Evolutionary conservation across 2,797 vertebrate species (phyloP).

Genomic region (Knipowitschia caucasica): DNA sequence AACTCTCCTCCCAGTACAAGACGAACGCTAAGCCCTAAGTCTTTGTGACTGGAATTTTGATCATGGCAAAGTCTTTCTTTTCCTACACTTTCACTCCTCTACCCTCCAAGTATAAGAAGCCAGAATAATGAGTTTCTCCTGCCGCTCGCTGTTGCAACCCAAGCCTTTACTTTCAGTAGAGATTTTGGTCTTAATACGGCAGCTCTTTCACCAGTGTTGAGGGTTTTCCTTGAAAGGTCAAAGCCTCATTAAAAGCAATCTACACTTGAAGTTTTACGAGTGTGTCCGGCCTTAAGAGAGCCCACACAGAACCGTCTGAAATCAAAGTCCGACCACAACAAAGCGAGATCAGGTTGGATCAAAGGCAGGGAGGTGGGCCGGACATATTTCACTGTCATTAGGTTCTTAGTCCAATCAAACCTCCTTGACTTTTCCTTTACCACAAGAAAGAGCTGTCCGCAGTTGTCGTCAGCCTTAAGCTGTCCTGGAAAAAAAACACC

Average conservation of each 20-base stretch:
- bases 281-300: conserved; percentile 40
- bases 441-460: neutral
- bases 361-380: conserved; percentile 35
- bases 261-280: conserved; percentile 50
- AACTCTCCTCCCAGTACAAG: conserved; percentile 52
- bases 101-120: conserved; percentile 39
- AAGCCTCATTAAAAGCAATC: conserved; percentile 64
- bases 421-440: neutral
- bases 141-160: conserved; percentile 53
- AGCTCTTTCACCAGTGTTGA: conserved; percentile 47
- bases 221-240: conserved; percentile 52
- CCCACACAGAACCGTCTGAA: conserved; percentile 33
- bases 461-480: neutral
- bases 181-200: conserved; percentile 58
- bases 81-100: conserved; percentile 16
- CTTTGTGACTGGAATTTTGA: conserved; percentile 68
- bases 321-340: conserved; percentile 35
- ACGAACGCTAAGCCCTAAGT: conserved; percentile 41
- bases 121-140: conserved; percentile 66
- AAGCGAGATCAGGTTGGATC: conserved; percentile 34
- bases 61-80: conserved; percentile 52
- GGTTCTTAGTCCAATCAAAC: conserved; percentile 40
- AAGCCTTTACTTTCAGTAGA: conserved; percentile 54
- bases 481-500: too few species aligned
- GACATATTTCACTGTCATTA: conserved; percentile 39